Base-by-base conservation (phyloP, 2,113 vertebrate genomes). In the Gopherus flavomarginatus region DNA sequence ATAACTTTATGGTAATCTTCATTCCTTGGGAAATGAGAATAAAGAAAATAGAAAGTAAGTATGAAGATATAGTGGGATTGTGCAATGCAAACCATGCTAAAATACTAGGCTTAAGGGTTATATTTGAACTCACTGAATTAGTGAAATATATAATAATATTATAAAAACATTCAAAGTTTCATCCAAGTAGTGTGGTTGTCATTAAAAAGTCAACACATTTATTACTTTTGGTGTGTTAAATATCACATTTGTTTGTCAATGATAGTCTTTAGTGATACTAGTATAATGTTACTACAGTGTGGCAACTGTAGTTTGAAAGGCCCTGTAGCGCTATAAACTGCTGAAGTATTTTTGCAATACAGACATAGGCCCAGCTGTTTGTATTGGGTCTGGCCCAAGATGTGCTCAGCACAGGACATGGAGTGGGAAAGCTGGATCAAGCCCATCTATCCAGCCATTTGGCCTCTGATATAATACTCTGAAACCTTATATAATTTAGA, bases 31-130 rank as follows among this genome's bases (percentile, higher is more conserved):
- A 99, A 97, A 99, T 99, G 98, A 99, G 99, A 98, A 99, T 99
- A 96, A 99, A 99, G 98, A 99, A 99, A 98, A 99, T 99, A 0
- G 99, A 99, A 97, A 99, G 99, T 99, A 97, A 99, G 99, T 98
- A 93, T 42, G 14, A 85, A 38, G 0, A 26, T 22, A 6, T 50
- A 11, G 88, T 9, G 24, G 22, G 4, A 53, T 3, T 35, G 17
- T 49, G 9, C 1, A 21, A 7, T 77, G 69, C 86, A 89, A 7
- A 1, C 4, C 26, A 84, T 38, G 3, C 2, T 54, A 16, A 86
- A 93, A 38, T 47, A 19, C 7, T 83, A 9, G 17, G 10, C 11
- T 11, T 53, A 56, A 31, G 7, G 9, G 4, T 35, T 52, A 27
- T 11, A 31, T 88, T 81, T 90, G 1, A 77, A 92, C 56, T 54